Evolutionary conservation across 2,888 invertebrate species (phyloP).

Genomic region (Netelia inedita): DNA sequence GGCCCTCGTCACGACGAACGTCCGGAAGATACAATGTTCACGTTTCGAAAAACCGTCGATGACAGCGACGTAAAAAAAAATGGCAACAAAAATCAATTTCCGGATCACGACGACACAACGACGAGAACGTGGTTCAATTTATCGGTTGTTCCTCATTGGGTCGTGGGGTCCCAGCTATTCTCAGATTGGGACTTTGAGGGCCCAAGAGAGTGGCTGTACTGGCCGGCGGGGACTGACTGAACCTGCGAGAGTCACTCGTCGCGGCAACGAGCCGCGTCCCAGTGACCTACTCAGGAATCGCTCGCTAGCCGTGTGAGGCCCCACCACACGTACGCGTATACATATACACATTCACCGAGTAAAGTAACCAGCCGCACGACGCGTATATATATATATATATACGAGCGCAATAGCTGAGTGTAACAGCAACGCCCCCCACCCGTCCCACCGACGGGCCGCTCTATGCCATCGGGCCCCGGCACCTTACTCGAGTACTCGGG

Average conservation of each 20-base stretch:
- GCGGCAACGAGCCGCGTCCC: constrained; percentile 83
- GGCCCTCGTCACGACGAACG: constrained; percentile 34
- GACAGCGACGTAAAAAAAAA: constrained; percentile 2
- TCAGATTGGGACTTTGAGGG: constrained; percentile 71
- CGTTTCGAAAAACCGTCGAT: constrained; percentile 10
- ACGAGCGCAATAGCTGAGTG: background rate
- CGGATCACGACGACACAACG: constrained; percentile 65
- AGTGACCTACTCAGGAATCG: constrained; percentile 83
- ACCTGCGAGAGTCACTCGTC: constrained; percentile 82
- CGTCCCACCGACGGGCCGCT: constrained; percentile 51
- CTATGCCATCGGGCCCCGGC: constrained; percentile 67
- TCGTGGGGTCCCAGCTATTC: constrained; percentile 68
- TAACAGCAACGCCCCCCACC: constrained; percentile 13
- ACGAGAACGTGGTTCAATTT: constrained; percentile 38
- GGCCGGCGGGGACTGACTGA: constrained; percentile 84
- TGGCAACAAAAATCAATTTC: constrained; percentile 41
- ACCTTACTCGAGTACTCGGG: constrained; percentile 37
- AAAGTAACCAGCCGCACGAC: background rate
- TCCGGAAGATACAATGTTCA: constrained; percentile 50
- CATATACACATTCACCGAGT: constrained; percentile 18
- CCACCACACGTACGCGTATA: constrained; percentile 67
- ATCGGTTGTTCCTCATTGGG: constrained; percentile 77
- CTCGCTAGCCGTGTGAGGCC: constrained; percentile 75
- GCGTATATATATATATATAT: constrained; percentile 14
- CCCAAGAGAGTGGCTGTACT: constrained; percentile 82